phyloP scores from a whole-genome alignment of 2,888 invertebrate species.

The Nemotelus nigrinus region DNA sequence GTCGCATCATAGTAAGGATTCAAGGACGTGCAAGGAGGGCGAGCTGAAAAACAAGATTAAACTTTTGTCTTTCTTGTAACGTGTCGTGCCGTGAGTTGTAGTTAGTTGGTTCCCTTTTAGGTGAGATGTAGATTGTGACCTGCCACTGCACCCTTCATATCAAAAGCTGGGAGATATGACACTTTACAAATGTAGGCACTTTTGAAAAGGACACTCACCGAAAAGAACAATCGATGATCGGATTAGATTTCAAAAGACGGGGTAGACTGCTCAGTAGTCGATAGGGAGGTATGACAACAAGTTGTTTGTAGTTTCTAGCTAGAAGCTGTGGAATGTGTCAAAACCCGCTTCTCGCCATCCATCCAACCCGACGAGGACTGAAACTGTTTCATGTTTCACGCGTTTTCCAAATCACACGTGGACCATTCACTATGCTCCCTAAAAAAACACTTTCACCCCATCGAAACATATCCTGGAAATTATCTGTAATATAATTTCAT shows the following conservation, averaged over 20 bases:
- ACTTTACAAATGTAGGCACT: neutral
- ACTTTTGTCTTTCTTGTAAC: conserved; percentile 7
- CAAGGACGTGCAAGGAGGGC: conserved; percentile 27
- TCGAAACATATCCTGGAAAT: neutral
- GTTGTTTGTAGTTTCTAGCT: too few species aligned
- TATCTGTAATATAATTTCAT: conserved; percentile 18
- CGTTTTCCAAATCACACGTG: too few species aligned
- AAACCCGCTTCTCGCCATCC: too few species aligned
- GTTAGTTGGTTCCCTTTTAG: neutral
- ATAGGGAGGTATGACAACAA: too few species aligned
- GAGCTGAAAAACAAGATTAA: conserved; percentile 42
- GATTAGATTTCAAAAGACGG: conserved; percentile 50
- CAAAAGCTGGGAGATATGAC: neutral
- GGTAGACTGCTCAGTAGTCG: too few species aligned
- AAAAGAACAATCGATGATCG: conserved; percentile 50
- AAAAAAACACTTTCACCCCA: too few species aligned
- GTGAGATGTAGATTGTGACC: conserved; percentile 18
- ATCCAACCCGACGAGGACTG: too few species aligned
- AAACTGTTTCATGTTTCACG: too few species aligned
- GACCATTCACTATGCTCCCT: too few species aligned
- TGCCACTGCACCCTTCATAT: neutral
- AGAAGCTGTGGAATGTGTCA: too few species aligned
- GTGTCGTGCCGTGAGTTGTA: neutral
- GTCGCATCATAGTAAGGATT: conserved; percentile 22
- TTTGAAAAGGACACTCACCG: conserved; percentile 30